Percentiles rank a stretch among this genome's conserved stretches.
phyloP scores from a whole-genome alignment of 2,797 vertebrate genomes.

The Odontamblyopus lacepedii region DNA sequence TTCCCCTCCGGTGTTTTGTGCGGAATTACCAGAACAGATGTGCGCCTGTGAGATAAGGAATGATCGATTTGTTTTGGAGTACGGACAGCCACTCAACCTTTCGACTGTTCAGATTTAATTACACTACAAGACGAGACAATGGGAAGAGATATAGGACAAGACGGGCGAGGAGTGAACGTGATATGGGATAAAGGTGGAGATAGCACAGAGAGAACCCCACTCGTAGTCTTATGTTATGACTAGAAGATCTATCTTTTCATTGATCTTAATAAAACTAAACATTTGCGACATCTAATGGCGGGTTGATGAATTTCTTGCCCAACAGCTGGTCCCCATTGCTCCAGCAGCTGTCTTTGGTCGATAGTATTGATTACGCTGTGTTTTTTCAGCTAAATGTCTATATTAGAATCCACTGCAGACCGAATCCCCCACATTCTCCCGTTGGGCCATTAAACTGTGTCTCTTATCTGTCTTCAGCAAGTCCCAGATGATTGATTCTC shows the following conservation, averaged over 20 bases:
- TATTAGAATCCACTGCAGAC: slow-evolving; percentile 8
- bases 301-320: slow-evolving; percentile 19
- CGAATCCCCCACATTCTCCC: not conserved
- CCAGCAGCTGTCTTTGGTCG: slow-evolving; percentile 4
- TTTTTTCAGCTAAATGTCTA: slow-evolving; percentile 2
- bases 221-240: not conserved
- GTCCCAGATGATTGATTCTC: slow-evolving; percentile 24
- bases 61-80: slow-evolving; percentile 70
- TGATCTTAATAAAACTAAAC: not conserved
- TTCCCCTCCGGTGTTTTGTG: slow-evolving; percentile 6
- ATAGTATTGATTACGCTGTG: slow-evolving; percentile 9
- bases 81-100: slow-evolving; percentile 60
- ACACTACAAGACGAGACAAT: slow-evolving; percentile 42
- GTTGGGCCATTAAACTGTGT: not conserved
- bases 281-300: slow-evolving; percentile 67
- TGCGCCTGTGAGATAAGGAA: slow-evolving; percentile 54
- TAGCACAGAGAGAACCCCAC: not conserved
- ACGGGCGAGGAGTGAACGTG: slow-evolving; percentile 12
- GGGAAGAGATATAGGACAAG: slow-evolving; percentile 21
- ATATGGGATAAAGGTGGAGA: slow-evolving; percentile 14
- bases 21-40: slow-evolving; percentile 21
- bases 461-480: slow-evolving; percentile 14
- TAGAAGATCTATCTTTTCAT: not conserved
- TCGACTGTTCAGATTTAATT: slow-evolving; percentile 61
- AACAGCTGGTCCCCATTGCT: not conserved